These are phyloP conservation scores for Syngnathus floridae DNA, from an alignment of 2,113 vertebrate genomes.

Conservation along the genomic window DNA sequence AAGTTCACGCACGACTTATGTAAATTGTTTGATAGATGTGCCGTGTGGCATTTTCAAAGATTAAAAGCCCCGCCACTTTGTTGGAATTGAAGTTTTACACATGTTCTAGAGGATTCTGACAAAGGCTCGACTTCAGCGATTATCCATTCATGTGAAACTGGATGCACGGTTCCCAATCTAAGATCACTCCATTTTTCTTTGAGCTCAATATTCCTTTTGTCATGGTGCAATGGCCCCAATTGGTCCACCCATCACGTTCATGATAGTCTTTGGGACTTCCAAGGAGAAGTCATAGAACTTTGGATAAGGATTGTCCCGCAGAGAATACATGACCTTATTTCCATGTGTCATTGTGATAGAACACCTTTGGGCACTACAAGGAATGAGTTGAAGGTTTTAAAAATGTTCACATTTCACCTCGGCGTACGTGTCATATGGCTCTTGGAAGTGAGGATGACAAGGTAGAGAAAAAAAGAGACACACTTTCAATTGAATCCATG, in stretches of 20 bases:
- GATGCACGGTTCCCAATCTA: no score
- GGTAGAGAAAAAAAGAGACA: constrained; percentile 12
- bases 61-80: neutral
- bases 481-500: constrained; percentile 34
- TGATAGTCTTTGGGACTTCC: constrained; percentile 51
- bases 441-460: constrained; percentile 30
- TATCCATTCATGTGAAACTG: no score
- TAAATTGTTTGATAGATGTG: constrained; percentile 24
- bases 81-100: neutral
- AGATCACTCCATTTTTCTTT: neutral
- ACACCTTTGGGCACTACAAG: constrained; percentile 40
- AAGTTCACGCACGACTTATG: neutral
- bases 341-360: constrained; percentile 54
- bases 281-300: constrained; percentile 39
- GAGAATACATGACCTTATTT: constrained; percentile 59
- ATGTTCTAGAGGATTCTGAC: neutral
- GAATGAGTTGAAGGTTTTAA: constrained; percentile 39
- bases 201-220: constrained; percentile 50
- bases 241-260: constrained; percentile 50
- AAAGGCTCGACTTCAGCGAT: no score
- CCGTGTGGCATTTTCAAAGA: constrained; percentile 1
- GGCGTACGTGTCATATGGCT: constrained; percentile 17
- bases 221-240: constrained; percentile 40
- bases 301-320: constrained; percentile 38
- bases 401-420: constrained; percentile 29